These are phyloP conservation scores for Potamilus streckersoni DNA, from an alignment of 1,140 invertebrate species.

Conservation along the genomic window DNA sequence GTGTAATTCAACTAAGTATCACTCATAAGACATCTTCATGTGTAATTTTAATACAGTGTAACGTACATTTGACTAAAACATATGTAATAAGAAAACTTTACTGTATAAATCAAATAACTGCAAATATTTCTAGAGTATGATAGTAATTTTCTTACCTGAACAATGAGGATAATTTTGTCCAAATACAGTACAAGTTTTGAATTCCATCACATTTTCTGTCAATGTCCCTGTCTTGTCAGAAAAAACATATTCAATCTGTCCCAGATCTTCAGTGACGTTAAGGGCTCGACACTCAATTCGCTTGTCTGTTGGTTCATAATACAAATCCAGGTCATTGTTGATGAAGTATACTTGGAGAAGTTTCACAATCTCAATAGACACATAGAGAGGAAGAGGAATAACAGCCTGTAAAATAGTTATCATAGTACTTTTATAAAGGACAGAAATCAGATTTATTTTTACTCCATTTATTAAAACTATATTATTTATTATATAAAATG, in stretches of 20 bases:
- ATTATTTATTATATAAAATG: too few relatives aligned
- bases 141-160: constrained; percentile 38
- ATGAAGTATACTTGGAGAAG: constrained; percentile 96
- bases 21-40: too few relatives aligned
- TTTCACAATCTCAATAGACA: constrained; percentile 97
- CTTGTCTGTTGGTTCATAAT: constrained; percentile 85
- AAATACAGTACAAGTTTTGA: constrained; percentile 86
- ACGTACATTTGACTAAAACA: too few relatives aligned
- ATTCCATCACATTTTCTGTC: constrained; percentile 98
- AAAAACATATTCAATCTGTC: constrained; percentile 95
- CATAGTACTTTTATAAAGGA: too few relatives aligned
- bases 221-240: constrained; percentile 98
- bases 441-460: too few relatives aligned
- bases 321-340: constrained; percentile 88
- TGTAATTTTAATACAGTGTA: too few relatives aligned
- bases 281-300: constrained; percentile 91
- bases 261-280: constrained; percentile 97
- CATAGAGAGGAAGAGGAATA: constrained; percentile 98
- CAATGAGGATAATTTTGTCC: constrained; percentile 82
- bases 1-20: too few relatives aligned
- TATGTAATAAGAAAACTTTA: too few relatives aligned
- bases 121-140: too few relatives aligned
- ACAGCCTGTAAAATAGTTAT: constrained; percentile 77
- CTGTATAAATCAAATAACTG: too few relatives aligned
- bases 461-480: too few relatives aligned